Percentiles rank a stretch among this genome's conserved stretches.
Evolutionary conservation across 2,888 invertebrate species (phyloP).

Genomic region (Mesorhabditis belari): DNA sequence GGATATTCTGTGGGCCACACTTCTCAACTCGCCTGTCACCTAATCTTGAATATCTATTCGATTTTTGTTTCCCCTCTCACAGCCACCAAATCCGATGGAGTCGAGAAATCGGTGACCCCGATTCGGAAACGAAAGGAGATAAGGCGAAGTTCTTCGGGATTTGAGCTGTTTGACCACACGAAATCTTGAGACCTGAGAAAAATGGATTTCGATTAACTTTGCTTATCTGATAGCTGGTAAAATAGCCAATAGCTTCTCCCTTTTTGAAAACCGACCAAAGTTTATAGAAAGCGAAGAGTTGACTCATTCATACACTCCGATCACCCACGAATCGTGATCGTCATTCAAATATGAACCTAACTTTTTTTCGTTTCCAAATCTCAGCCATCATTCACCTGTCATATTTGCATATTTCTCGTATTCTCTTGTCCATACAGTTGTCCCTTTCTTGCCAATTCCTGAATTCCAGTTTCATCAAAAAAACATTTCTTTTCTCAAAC

Average conservation of each 20-base stretch:
- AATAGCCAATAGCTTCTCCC: slow-evolving; percentile 11
- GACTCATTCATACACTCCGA: slow-evolving; percentile 50
- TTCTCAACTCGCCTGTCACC: slow-evolving; percentile 27
- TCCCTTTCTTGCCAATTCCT: slow-evolving; percentile 47
- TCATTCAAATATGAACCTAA: slow-evolving; percentile 39
- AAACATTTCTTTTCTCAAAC: slow-evolving; percentile 7
- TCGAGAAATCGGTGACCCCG: slow-evolving; percentile 46
- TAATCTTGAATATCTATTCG: neutral
- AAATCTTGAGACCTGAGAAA: slow-evolving; percentile 45
- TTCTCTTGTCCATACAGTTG: slow-evolving; percentile 47
- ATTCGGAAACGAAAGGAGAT: slow-evolving; percentile 49
- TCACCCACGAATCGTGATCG: slow-evolving; percentile 45
- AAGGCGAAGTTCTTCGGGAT: slow-evolving; percentile 20
- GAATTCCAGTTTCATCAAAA: slow-evolving; percentile 1
- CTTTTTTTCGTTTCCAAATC: slow-evolving; percentile 9
- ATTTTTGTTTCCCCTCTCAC: slow-evolving; percentile 18
- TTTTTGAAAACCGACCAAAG: slow-evolving; percentile 47
- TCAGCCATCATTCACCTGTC: slow-evolving; percentile 18
- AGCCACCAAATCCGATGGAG: slow-evolving; percentile 45
- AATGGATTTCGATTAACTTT: neutral
- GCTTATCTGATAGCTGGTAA: too few relatives aligned
- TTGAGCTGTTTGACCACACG: slow-evolving; percentile 39
- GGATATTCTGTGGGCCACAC: slow-evolving; percentile 39
- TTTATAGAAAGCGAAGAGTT: slow-evolving; percentile 50
- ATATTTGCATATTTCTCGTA: slow-evolving; percentile 48